Percentiles rank a stretch among this genome's conserved stretches.
phyloP scores from a whole-genome alignment of 2,113 vertebrate species.

The Apus apus region DNA sequence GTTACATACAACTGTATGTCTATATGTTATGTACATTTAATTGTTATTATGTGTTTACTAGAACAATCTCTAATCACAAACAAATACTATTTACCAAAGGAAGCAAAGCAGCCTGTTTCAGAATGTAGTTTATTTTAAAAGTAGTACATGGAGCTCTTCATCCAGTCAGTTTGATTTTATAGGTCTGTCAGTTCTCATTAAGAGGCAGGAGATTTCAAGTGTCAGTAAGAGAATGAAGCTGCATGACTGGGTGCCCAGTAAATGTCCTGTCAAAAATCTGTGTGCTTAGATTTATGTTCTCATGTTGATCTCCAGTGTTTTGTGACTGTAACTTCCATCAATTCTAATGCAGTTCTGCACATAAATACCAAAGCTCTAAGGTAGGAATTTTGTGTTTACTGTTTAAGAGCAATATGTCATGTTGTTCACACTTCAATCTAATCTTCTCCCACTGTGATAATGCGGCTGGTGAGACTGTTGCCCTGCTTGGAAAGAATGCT shows the following conservation, averaged over 20 bases:
- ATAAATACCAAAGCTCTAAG: conserved; percentile 25
- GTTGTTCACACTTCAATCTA: conserved; percentile 55
- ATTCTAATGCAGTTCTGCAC: background rate
- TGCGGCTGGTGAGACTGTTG: conserved; percentile 43
- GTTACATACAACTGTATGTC: background rate
- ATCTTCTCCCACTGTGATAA: conserved; percentile 61
- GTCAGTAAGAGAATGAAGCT: background rate
- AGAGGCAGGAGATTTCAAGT: background rate
- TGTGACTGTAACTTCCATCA: conserved; percentile 40
- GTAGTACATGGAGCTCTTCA: background rate
- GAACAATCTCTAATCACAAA: background rate
- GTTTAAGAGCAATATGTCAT: conserved; percentile 46
- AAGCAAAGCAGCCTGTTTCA: background rate
- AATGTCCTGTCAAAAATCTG: conserved; percentile 7
- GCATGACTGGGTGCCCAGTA: background rate
- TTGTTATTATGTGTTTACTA: background rate
- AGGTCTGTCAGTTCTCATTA: background rate
- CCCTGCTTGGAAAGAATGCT: conserved; percentile 43
- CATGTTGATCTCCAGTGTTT: background rate
- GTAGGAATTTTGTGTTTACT: conserved; percentile 51
- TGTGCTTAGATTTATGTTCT: background rate
- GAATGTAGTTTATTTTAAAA: background rate
- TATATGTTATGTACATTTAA: background rate
- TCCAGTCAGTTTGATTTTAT: background rate
- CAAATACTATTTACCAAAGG: background rate